A percentile compares a stretch with the other conserved stretches of the same genome.
phyloP scores from a whole-genome alignment of 2,113 vertebrate genomes.

The Piprites chloris region DNA sequence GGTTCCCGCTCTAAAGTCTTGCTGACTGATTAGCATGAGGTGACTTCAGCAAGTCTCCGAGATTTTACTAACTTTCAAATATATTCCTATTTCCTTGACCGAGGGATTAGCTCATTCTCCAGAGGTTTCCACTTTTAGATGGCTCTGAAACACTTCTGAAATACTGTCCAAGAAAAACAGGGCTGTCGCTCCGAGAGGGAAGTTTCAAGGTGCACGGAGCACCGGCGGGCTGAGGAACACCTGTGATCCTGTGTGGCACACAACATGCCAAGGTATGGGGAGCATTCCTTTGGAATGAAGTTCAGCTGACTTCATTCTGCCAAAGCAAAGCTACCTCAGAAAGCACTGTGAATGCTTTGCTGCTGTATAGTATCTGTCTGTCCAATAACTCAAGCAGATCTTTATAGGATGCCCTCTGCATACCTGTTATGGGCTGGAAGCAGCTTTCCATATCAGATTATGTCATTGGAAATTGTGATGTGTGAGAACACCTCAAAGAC shows the following conservation, averaged over 20 bases:
- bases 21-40: background rate
- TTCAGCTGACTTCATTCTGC: background rate
- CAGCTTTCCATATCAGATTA: background rate
- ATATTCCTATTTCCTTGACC: background rate
- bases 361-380: background rate
- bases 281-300: background rate
- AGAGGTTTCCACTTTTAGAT: conserved; percentile 1
- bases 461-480: background rate
- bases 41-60: background rate
- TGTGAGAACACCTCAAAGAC: background rate
- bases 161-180: conserved; percentile 2
- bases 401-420: background rate
- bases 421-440: background rate
- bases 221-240: background rate
- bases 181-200: background rate
- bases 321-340: background rate
- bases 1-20: background rate
- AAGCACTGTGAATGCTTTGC: background rate
- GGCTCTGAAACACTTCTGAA: background rate
- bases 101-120: background rate
- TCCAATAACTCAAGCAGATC: background rate
- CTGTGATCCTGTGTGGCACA: background rate
- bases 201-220: background rate
- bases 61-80: background rate
- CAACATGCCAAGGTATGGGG: background rate